These are phyloP conservation scores for Netelia fuscicornis DNA, from an alignment of 2,888 invertebrate species.

Conservation along the genomic window DNA sequence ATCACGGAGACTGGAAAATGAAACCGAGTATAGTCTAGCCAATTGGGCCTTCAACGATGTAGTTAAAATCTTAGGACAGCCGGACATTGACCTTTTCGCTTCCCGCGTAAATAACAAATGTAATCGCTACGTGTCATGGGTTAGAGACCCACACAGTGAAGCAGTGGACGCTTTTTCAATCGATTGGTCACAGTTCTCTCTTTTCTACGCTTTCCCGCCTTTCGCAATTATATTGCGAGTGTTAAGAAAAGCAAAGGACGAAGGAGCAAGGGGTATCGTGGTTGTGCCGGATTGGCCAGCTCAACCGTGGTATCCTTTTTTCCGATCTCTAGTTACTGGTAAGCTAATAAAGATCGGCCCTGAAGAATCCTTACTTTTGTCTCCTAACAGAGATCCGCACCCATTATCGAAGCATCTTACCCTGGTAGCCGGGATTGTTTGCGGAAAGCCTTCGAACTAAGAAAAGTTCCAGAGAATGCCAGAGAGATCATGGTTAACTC, in stretches of 20 bases:
- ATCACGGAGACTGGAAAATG: conserved; percentile 38
- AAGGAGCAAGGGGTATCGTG: conserved; percentile 53
- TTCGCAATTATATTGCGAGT: conserved; percentile 51
- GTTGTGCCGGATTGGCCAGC: conserved; percentile 60
- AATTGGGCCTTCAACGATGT: conserved; percentile 30
- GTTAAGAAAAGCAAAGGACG: conserved; percentile 50
- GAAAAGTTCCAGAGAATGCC: conserved; percentile 52
- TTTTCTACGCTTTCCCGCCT: conserved; percentile 55
- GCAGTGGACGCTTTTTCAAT: conserved; percentile 53
- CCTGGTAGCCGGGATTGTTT: conserved; percentile 68
- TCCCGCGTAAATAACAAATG: conserved; percentile 51
- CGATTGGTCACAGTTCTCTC: conserved; percentile 25
- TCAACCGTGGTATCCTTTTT: conserved; percentile 64
- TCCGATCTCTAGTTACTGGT: conserved; percentile 15
- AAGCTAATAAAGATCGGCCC: conserved; percentile 32
- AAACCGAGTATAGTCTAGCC: conserved; percentile 49
- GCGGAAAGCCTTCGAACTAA: conserved; percentile 66
- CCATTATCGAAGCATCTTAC: conserved; percentile 48
- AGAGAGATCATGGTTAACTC: conserved; percentile 49
- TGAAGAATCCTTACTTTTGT: conserved; percentile 46
- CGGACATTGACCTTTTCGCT: conserved; percentile 53
- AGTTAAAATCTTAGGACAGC: conserved; percentile 12
- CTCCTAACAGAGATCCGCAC: conserved; percentile 71
- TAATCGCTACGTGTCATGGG: conserved; percentile 36
- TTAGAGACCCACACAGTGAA: conserved; percentile 43